Conservation (phyloP, 2,113 vertebrate genomes). For the Callipepla californica region DNA sequence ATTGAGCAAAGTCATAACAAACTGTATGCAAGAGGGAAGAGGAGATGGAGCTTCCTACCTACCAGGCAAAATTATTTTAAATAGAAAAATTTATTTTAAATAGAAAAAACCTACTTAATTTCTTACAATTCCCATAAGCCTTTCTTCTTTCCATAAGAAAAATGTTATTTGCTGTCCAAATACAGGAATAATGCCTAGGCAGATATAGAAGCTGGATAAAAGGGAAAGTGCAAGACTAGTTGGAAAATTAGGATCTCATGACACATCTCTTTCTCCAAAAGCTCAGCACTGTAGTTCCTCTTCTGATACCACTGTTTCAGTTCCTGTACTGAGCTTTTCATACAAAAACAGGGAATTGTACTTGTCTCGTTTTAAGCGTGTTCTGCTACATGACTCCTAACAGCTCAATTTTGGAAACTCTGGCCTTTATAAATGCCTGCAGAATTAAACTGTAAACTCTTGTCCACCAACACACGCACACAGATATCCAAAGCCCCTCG, state of each 20-base stretch:
- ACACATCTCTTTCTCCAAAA: slow-evolving; percentile 38
- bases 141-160: background rate
- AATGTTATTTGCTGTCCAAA: background rate
- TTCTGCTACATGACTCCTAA: slow-evolving; percentile 7
- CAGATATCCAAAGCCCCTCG: background rate
- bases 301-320: slow-evolving; percentile 8
- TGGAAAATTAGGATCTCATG: slow-evolving; percentile 50
- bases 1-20: background rate
- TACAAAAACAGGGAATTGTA: slow-evolving; percentile 44
- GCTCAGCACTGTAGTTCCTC: slow-evolving; percentile 20
- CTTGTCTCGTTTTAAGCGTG: background rate
- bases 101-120: slow-evolving; percentile 39
- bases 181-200: background rate
- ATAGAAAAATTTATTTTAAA: slow-evolving; percentile 50
- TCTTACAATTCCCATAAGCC: background rate
- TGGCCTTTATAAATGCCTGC: slow-evolving; percentile 33
- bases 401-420: slow-evolving; percentile 25
- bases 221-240: slow-evolving; percentile 21
- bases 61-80: slow-evolving; percentile 43
- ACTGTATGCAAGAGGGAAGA: background rate
- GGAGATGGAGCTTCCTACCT: background rate
- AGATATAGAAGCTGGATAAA: background rate
- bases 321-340: slow-evolving; percentile 37
- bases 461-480: background rate
- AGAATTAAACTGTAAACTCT: slow-evolving; percentile 11